Evolutionary conservation across 2,113 vertebrate genomes (phyloP), one percentile per base, ranked within the genome.

Genomic region (Ictalurus furcatus): DNA sequence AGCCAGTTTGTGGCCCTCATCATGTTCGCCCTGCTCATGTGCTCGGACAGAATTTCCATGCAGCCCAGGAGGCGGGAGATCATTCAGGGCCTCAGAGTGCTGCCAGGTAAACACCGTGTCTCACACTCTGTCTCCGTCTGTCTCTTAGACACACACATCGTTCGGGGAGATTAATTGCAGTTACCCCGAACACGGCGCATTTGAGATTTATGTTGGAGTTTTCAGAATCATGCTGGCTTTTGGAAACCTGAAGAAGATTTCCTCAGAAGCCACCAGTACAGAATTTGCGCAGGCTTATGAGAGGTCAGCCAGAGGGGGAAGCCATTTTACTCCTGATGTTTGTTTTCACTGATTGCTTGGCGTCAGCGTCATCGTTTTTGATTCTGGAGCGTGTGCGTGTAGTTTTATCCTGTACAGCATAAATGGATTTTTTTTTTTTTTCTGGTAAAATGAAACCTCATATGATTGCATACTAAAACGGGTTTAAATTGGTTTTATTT

Each of bases 1-100:
- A 99, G 98, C 94, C 98, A 99, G 94, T 99, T 99, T 83, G 98
- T 99, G 85, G 97, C 98, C 1, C 94, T 99, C 30, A 96, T 99
- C 93, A 99, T 99, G 98, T 99, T 99, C 89, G 98, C 98, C 0
- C 96, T 99, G 61, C 94, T 99, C 96, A 98, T 99, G 97, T 98
- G 98, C 0, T 98, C 98, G 0, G 98, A 99, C 93, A 95, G 98
- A 63, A 99, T 99, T 91, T 99, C 98, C 12, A 95, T 99, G 96
- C 98, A 99, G 93, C 97, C 97, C n/a, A 95, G 98, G 88, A 97
- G 98, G 28, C 96, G 97, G 92, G 97, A 99, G 89, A 99, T 99
- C 91, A 96, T 99, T 94, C 95, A 97, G 12, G 98, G 97, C 0
- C 94, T 99, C n/a, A 96, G 95, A 94, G 91, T 96, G 2, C 95